Conservation (phyloP, 2,113 vertebrate genomes). For the Camelus dromedarius region DNA sequence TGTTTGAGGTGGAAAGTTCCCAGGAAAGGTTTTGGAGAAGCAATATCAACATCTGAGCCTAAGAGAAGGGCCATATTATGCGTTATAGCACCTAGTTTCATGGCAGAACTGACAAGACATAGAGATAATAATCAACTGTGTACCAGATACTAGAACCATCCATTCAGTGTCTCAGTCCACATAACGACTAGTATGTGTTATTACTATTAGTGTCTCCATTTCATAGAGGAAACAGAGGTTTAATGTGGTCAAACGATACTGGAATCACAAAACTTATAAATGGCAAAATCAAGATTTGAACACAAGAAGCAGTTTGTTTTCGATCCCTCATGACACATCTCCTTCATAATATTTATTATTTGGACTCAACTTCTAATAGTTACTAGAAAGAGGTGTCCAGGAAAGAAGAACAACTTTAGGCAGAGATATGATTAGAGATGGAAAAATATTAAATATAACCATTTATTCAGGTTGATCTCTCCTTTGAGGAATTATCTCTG, state of each 20-base stretch:
- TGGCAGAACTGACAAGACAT: neutral
- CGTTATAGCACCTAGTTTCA: neutral
- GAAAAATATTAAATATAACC: neutral
- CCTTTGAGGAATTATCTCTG: neutral
- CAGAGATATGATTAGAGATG: neutral
- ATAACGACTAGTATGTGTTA: neutral
- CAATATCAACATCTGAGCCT: neutral
- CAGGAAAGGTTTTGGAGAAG: neutral
- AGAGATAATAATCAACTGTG: neutral
- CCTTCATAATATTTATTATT: neutral
- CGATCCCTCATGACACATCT: neutral
- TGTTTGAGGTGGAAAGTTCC: neutral
- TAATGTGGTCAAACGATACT: neutral
- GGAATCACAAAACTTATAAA: slow-evolving; percentile 2
- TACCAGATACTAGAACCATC: neutral
- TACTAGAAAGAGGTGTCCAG: neutral
- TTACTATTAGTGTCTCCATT: neutral
- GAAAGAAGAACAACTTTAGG: neutral
- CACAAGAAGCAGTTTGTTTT: neutral
- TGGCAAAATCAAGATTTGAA: neutral
- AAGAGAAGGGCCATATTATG: neutral
- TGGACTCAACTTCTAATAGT: neutral
- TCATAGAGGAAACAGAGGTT: neutral
- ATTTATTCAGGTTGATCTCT: neutral
- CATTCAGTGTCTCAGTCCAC: neutral